Base-by-base conservation (phyloP, 2,888 invertebrate genomes). In the Lathronympha strigana region DNA sequence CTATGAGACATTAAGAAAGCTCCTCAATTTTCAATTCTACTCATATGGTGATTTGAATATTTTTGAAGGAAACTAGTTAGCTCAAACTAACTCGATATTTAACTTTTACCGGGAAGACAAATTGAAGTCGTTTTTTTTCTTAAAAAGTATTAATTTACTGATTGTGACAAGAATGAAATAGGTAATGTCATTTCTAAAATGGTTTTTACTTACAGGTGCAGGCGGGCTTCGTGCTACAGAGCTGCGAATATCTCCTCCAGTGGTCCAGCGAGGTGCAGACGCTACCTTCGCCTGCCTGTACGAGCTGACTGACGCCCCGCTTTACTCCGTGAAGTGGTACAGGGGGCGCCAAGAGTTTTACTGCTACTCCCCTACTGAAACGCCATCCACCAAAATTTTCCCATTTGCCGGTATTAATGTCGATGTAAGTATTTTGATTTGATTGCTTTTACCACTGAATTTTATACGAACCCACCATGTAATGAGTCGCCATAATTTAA, bases 261-360 rank as follows among this genome's bases (percentile, higher is more conserved):
- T 93, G 13, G 94, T 94, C 15, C 93, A 94, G 71, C 83, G 93
- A 25, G 94, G 94, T 0, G 93, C 94, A 19, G 93, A 94, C 69
- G 94, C 93, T 17, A 91, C 87, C 0, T 80, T 94, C 25, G 93
- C 93, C 33, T 95, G 95, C 74, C 84, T 93, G 36, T 95, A 94
- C 81, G 93, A 94, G 78, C 85, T 95, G 71, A 94, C 94, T 4
- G 94, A 93, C n/a, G 94, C 94, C 11, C 94, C 94, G 0, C 87
- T 95, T 11, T 95, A 95, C 83, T 94, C 94, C 50, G 94, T 95
- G 68, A 95, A 95, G 82, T 95, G 94, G 94, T 95, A 95, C 83
- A 92, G 94, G 72, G 95, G 94, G 50, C 92, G 93, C 73, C 93
- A 94, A 79, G 95, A 95, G 86, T 95, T 95, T 87, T 95, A 94